phyloP scores from a whole-genome alignment of 2,113 vertebrate species.

The Eulemur macaco region DNA sequence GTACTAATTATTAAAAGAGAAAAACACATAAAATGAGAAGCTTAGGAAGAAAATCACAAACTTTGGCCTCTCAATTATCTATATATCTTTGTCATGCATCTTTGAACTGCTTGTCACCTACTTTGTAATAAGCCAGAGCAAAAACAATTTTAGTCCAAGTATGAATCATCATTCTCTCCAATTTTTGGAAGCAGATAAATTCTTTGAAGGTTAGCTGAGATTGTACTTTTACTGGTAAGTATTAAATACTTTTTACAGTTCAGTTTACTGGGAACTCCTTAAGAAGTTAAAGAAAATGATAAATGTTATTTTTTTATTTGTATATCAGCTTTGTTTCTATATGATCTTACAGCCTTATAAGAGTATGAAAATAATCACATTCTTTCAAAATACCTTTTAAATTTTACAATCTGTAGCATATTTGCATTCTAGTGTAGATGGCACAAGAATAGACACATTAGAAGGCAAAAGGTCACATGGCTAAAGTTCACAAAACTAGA shows the following conservation, averaged over 20 bases:
- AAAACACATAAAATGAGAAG: background rate
- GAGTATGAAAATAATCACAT: background rate
- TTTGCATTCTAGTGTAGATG: background rate
- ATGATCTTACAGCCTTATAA: background rate
- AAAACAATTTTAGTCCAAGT: background rate
- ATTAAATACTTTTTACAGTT: background rate
- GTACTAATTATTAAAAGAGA: background rate
- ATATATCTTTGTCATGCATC: background rate
- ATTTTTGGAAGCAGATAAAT: background rate
- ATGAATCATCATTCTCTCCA: background rate
- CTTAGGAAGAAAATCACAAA: background rate
- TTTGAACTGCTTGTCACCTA: background rate
- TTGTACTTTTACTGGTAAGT: background rate
- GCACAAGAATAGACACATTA: background rate
- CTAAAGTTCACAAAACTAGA: background rate
- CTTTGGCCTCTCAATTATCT: background rate
- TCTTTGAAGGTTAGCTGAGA: rapidly evolving
- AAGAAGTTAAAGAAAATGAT: background rate
- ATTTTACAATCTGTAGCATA: background rate
- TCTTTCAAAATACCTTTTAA: background rate
- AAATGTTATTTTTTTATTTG: background rate
- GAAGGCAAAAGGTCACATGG: background rate
- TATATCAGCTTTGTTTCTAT: background rate
- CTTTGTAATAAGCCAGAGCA: background rate
- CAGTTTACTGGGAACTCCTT: background rate